A percentile compares a stretch with the other conserved stretches of the same genome.
Evolutionary conservation across 2,797 vertebrate genomes (phyloP).

Genomic region (Pseudomugil gertrudae): DNA sequence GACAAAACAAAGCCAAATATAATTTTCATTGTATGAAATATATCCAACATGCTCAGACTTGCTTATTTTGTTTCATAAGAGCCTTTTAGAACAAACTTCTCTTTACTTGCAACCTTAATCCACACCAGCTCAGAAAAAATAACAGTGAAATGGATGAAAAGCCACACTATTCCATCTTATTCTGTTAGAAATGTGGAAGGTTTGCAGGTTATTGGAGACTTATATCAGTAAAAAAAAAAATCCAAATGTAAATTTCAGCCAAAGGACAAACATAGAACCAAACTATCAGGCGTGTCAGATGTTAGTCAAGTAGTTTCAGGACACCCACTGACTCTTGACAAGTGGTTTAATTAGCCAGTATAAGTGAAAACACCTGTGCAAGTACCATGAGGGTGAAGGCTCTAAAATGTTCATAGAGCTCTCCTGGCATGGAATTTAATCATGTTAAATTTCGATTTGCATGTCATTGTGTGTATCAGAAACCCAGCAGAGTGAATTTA

Average conservation of each 20-base stretch:
- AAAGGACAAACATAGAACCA: conserved; percentile 1
- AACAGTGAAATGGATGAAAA: no score
- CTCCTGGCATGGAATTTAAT: conserved; percentile 15
- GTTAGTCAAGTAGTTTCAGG: conserved; percentile 21
- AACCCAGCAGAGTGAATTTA: conserved; percentile 2
- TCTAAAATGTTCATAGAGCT: conserved; percentile 15
- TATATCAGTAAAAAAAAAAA: conserved; percentile 13
- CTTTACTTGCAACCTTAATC: background rate
- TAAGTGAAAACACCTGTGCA: conserved; percentile 47
- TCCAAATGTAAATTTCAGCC: background rate
- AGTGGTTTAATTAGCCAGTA: conserved; percentile 33
- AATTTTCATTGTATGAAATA: background rate
- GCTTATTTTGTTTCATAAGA: background rate
- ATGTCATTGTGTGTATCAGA: conserved; percentile 6
- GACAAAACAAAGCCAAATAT: background rate
- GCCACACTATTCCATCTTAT: conserved; percentile 11
- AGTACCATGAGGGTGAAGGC: conserved; percentile 13
- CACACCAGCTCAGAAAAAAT: background rate
- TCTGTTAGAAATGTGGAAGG: conserved; percentile 14
- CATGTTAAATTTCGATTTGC: conserved; percentile 11
- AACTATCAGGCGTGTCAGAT: conserved; percentile 14
- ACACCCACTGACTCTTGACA: conserved; percentile 29
- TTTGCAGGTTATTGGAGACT: conserved; percentile 12
- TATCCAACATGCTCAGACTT: background rate
- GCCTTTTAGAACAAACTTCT: background rate